Percentiles rank a stretch among this genome's conserved stretches.
phyloP scores from a whole-genome alignment of 2,797 vertebrate species.

The Tiaroga cobitis region DNA sequence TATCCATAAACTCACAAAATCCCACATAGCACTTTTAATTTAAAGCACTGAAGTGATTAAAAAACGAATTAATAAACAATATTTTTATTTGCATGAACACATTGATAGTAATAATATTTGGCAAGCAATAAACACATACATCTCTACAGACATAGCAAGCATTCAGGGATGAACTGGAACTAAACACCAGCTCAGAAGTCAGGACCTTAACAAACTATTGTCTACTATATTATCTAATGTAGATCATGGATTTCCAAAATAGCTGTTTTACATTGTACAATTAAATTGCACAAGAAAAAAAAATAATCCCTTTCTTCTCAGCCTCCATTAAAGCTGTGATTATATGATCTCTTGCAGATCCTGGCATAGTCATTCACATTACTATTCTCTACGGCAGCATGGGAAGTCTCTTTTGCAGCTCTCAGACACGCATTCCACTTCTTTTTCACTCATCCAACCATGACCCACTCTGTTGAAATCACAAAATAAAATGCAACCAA shows the following conservation, averaged over 20 bases:
- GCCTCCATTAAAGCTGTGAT: not conserved
- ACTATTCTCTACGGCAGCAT: not conserved
- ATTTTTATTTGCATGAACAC: not conserved
- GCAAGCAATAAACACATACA: not conserved
- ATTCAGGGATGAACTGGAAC: not conserved
- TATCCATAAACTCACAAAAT: not conserved
- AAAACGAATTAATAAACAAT: not conserved
- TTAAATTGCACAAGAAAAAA: not conserved
- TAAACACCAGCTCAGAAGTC: not conserved
- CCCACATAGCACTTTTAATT: not conserved
- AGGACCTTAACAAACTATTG: not conserved
- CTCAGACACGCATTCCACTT: not conserved
- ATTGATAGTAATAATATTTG: not conserved
- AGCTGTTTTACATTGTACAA: not conserved
- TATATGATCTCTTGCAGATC: not conserved
- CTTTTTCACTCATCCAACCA: not conserved
- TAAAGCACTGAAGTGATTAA: not conserved
- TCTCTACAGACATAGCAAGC: not conserved
- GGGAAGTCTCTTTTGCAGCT: not conserved
- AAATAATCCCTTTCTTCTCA: not conserved
- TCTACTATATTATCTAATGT: not conserved
- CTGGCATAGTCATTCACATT: not conserved
- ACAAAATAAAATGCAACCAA: not conserved
- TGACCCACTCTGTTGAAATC: not conserved
- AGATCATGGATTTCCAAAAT: constrained; percentile 9